Conservation (phyloP, 2,113 vertebrate species). For the Mystacornis crossleyi region DNA sequence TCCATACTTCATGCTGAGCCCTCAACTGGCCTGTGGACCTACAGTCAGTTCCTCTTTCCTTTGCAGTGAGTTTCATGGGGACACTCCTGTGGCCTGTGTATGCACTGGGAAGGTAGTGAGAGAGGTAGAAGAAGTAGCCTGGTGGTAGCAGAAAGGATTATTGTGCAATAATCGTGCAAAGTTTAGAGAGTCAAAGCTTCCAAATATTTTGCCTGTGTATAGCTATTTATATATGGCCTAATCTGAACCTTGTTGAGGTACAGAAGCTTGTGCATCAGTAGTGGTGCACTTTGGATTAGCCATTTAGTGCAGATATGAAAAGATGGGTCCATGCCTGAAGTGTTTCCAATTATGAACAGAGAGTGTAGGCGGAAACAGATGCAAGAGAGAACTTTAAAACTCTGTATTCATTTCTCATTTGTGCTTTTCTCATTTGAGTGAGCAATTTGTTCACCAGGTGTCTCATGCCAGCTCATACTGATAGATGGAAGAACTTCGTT, state of each 20-base stretch:
- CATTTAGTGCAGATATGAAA: background rate
- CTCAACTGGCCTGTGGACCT: background rate
- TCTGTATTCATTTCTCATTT: background rate
- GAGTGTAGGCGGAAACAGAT: background rate
- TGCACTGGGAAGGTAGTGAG: background rate
- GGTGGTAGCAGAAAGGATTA: background rate
- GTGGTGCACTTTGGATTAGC: background rate
- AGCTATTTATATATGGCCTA: background rate
- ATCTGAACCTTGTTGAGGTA: background rate
- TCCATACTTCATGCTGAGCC: background rate
- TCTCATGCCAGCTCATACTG: background rate
- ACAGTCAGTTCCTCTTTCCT: background rate
- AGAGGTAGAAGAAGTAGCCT: background rate
- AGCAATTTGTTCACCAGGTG: background rate
- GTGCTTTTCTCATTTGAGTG: background rate
- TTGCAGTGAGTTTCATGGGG: background rate
- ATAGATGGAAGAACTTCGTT: background rate
- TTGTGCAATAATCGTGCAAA: background rate
- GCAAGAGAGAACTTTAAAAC: background rate
- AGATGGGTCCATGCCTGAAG: background rate
- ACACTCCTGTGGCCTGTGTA: fast-evolving
- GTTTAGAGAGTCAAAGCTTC: background rate
- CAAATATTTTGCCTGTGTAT: background rate
- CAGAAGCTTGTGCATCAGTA: background rate
- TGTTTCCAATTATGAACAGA: background rate